Evolutionary conservation across 2,113 vertebrate genomes (phyloP), one percentile per base, ranked within the genome.

Genomic region (Channa argus): DNA sequence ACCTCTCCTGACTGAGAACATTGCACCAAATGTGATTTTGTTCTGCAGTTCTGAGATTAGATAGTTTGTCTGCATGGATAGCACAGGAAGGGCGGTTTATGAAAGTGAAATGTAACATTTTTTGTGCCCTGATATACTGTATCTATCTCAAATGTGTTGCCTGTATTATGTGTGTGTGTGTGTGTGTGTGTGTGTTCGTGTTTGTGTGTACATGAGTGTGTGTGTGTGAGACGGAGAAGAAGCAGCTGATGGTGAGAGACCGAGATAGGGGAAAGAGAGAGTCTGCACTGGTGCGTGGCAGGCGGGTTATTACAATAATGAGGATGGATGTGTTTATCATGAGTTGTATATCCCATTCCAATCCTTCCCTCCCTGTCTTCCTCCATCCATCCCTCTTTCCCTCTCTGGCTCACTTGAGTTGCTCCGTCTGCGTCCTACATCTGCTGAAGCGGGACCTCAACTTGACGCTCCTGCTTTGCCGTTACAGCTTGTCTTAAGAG

Each of bases 301-400:
- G 79, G 60, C 43, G 53, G 82, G 84, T 89, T 88, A 89, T 88
- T 88, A 82, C 74, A 86, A 79, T 92, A 89, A 92, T 93, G 87
- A 92, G 89, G 87, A 91, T 89, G 84, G 88, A 93, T 92, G 86
- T 90, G 89, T 93, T 91, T 88, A 90, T 92, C 80, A 81, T 85
- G 84, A 84, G 76, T 79, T 74, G 72, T 82, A 85, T 78, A 83
- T 89, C 80, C 84, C 83, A 80, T 84, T 87, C 77, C 85, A 46
- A 59, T 78, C 71, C 47, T 44, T 24, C 24, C 24, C 24, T 24
- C 24, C 24, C 24, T 24, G 65, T 37, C 39, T 38, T 68, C 50
- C 43, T 70, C 64, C 36, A 5, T 80, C 83, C 43, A 50, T 79
- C 70, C 60, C 61, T 63, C 66, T 45, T 60, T 56, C 50, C 24